Evolutionary conservation across 2,113 vertebrate species (phyloP), one percentile per base, ranked within the genome.

Genomic region (Gymnocephalus cernua): DNA sequence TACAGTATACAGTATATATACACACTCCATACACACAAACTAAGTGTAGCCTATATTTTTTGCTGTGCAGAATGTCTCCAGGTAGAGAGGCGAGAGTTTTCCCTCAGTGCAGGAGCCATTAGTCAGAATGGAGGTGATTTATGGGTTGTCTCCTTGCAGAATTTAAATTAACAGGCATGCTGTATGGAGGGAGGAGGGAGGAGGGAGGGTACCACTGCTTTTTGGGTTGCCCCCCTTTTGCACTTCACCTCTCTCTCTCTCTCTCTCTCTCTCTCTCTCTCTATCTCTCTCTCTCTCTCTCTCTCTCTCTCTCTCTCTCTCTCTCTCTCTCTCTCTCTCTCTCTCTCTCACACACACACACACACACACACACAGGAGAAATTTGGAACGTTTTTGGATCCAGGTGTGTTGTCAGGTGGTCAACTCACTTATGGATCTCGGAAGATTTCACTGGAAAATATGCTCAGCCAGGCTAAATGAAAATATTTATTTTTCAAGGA

Each of bases 91-190:
- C 79, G 25, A 90, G 90, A 91, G 93, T 94, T 94, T 95, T 94
- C 94, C 93, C 93, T 91, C 84, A 91, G 94, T 91, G 92, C 91
- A 93, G 92, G 93, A 93, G 90, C 95, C 94, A 96, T 96, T 96
- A 96, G 95, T 95, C 95, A 95, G 93, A 90, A 94, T 91, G 91
- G 89, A 93, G 92, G 89, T 95, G 95, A 96, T 96, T 95, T 96
- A 96, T 96, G 92, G 93, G 92, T 92, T 92, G 92, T 94, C 93
- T 94, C 94, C 88, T 92, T 90, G 89, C 93, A 90, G 93, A 95
- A 95, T 95, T 94, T 94, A 95, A 95, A 95, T 95, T 91, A 95
- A 94, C 93, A 94, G 90, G 94, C 88, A 86, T 89, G 89, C 87
- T 85, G 89, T 91, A 87, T 27, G 48, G 87, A 59, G 76, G 80